These are phyloP conservation scores for Eudemis profundana DNA, from an alignment of 2,888 invertebrate genomes.

Conservation along the genomic window DNA sequence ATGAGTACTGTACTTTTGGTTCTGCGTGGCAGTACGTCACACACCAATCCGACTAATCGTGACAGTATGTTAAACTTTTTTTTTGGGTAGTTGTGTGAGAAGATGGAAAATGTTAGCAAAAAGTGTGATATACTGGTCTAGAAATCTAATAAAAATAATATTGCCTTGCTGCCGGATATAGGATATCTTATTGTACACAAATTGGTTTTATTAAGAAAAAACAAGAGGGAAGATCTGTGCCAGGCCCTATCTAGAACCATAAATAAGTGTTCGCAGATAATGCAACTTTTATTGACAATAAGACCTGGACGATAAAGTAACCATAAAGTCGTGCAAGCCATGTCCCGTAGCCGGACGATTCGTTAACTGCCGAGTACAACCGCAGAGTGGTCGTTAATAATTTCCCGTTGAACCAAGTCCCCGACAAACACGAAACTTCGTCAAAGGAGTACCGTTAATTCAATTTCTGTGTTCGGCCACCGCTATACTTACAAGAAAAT, in stretches of 20 bases:
- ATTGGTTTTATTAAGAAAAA: no score
- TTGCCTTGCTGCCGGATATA: no score
- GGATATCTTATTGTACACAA: no score
- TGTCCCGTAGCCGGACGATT: slow-evolving; percentile 27
- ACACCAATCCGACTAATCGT: no score
- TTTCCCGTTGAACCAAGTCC: slow-evolving; percentile 67
- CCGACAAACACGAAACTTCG: slow-evolving; percentile 70
- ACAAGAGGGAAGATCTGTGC: slow-evolving; percentile 5
- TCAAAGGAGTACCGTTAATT: slow-evolving; percentile 76
- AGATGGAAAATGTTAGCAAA: no score
- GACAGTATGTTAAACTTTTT: no score
- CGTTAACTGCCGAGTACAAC: slow-evolving; percentile 50
- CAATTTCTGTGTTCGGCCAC: slow-evolving; percentile 72
- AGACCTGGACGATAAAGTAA: slow-evolving; percentile 30
- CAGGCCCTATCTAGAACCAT: slow-evolving; percentile 10
- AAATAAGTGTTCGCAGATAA: slow-evolving; percentile 38
- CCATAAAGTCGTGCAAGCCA: slow-evolving; percentile 34
- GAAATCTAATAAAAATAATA: no score
- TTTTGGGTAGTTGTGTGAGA: no score
- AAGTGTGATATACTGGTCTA: no score
- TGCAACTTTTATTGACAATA: slow-evolving; percentile 32
- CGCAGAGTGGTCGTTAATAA: slow-evolving; percentile 64
- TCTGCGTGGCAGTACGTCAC: no score
- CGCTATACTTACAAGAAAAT: slow-evolving; percentile 65
- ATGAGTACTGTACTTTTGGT: no score